Base-by-base conservation (phyloP, 2,797 vertebrate species). In the Anableps anableps region DNA sequence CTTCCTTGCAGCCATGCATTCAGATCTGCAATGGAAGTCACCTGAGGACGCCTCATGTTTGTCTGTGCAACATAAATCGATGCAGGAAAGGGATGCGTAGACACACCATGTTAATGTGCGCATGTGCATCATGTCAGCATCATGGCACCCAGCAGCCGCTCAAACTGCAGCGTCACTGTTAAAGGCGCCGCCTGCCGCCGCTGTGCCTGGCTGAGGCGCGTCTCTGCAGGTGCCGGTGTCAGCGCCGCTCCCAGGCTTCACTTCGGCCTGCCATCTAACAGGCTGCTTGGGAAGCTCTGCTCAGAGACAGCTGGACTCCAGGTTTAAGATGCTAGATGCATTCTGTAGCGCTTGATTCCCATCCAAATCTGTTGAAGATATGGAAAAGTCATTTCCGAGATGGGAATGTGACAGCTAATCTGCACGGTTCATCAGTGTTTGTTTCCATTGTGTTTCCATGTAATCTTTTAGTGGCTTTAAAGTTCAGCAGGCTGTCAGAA, bases 341-440 rank as follows among this genome's bases (percentile, higher is more conserved):
- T 87, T 83, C 75, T 16, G 62, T 78, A 79, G 75, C 75, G 9
- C 82, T 86, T 41, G 53, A 80, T 16, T 31, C 47, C 4, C 75
- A 5, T 82, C 77, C 83, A 85, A 72, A 14, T 74, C 71, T 71
- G 70, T 79, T 78, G 45, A 29, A 76, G 31, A 86, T 2, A 38
- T 81, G 82, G 82, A 74, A 86, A 86, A 86, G 73, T 73, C 36
- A 71, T 86, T 84, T 78, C 66, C 83, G 66, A 23, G n/a, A 60
- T 0, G 31, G 68, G 55, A 62, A 74, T 23, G 38, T 74, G 19
- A 75, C 78, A 29, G 72, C 34, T 68, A 47, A 79, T 71, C 70
- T 77, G 68, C 78, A 66, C 70, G 38, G 1, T 73, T 72, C 58
- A 64, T 83, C 78, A 73, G 41, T 71, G 36, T 34, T 41, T 34